Base-by-base conservation (phyloP, 2,888 invertebrate genomes). In the Labia minor region DNA sequence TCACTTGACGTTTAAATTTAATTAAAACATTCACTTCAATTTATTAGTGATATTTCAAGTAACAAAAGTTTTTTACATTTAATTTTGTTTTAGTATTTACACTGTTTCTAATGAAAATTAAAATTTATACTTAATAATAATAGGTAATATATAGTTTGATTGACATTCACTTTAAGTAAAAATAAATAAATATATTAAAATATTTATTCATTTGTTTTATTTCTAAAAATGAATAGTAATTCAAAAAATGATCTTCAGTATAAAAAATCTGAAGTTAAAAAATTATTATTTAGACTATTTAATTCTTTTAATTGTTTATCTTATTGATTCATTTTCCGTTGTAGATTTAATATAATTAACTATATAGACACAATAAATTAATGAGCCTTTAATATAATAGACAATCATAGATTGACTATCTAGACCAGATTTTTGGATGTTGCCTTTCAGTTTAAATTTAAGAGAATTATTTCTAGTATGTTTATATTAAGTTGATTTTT, bases 1-100 rank as follows among this genome's bases (percentile, higher is more conserved):
- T n/a, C n/a, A n/a, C n/a, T n/a, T n/a, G n/a, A n/a, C n/a, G n/a
- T n/a, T n/a, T n/a, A n/a, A n/a, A n/a, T 49, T 49, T 26, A 26
- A 26, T 49, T 49, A 49, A 49, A 49, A 49, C 49, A 49, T 49
- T 49, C 49, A 49, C 49, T 49, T 49, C n/a, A 49, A 49, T 49
- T 49, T 49, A 49, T 49, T 49, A 49, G 49, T 49, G 49, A 49
- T 26, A 26, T 49, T 49, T 49, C 49, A 49, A 8, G 49, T 49
- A 49, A 49, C 49, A 49, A 49, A 49, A 49, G 14, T 49, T 49
- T 49, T 49, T 49, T 49, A 49, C 49, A 49, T 8, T 49, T 49
- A 49, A 49, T 49, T 49, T 49, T 11, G 4, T 49, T 49, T 49
- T n/a, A 49, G 14, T 49, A 49, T 49, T 49, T 49, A 49, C 49